Conservation (phyloP, 2,888 invertebrate genomes). For the Cenopis cana region DNA sequence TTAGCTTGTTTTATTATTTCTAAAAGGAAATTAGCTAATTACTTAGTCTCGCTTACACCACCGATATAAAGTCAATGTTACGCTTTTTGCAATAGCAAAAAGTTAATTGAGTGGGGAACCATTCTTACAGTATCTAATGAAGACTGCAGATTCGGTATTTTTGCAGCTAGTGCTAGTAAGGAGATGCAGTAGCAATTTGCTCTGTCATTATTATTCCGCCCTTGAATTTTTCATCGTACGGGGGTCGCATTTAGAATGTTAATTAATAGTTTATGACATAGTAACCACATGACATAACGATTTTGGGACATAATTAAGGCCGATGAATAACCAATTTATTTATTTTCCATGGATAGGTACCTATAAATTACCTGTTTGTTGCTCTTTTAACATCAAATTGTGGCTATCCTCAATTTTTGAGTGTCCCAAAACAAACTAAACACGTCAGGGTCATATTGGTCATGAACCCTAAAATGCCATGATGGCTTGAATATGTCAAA, state of each 20-base stretch:
- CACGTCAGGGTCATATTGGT: not conserved
- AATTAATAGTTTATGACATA: not conserved
- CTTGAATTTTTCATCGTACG: not conserved
- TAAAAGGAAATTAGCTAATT: conserved; percentile 37
- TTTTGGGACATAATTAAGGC: not conserved
- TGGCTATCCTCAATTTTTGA: not conserved
- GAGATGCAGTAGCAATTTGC: not conserved
- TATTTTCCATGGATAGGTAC: too few relatives aligned
- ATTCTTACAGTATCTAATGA: conserved; percentile 22
- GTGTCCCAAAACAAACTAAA: not conserved
- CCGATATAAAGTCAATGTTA: conserved; percentile 39
- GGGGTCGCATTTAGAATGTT: not conserved
- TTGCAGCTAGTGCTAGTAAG: not conserved
- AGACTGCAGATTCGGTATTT: not conserved
- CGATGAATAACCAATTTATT: not conserved
- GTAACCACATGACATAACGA: too few relatives aligned
- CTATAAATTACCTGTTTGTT: not conserved
- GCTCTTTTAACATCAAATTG: not conserved
- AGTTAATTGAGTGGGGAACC: conserved; percentile 40
- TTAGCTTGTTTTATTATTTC: conserved; percentile 36
- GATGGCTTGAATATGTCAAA: too few relatives aligned
- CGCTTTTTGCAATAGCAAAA: conserved; percentile 34
- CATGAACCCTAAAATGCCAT: too few relatives aligned
- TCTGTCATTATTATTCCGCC: not conserved
- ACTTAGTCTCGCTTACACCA: conserved; percentile 41